These are phyloP conservation scores for Acanthococcus lagerstroemiae DNA, from an alignment of 2,888 invertebrate species.

Conservation along the genomic window DNA sequence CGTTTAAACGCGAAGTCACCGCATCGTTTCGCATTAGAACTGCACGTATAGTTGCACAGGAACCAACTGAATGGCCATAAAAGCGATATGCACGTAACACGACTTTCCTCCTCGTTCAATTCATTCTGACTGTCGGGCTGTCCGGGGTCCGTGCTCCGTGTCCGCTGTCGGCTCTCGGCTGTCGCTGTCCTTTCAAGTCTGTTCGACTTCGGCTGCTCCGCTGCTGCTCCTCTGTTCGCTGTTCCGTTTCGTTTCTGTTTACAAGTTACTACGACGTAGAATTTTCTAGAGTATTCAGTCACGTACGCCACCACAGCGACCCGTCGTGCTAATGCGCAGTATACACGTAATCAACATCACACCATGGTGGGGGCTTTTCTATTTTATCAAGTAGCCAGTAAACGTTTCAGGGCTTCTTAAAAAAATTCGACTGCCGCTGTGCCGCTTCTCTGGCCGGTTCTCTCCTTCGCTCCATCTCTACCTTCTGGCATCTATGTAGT, in stretches of 20 bases:
- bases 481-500: no score
- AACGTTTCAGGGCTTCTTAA: no score
- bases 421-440: no score
- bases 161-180: no score
- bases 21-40: conserved; percentile 8
- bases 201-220: no score
- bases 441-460: no score
- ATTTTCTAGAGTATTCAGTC: conserved; percentile 23
- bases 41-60: not conserved
- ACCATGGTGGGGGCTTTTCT: no score
- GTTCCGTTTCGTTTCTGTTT: not conserved
- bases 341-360: conserved; percentile 6
- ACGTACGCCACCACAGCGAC: conserved; percentile 19
- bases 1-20: conserved; percentile 4
- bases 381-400: no score
- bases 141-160: no score
- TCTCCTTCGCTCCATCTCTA: no score
- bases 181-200: no score
- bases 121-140: conserved; percentile 24
- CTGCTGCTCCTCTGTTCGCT: not conserved
- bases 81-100: conserved; percentile 10
- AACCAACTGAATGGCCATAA: not conserved
- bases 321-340: conserved; percentile 9
- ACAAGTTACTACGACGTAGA: conserved; percentile 26
- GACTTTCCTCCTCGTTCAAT: conserved; percentile 15